Evolutionary conservation across 2,888 invertebrate genomes (phyloP).

Genomic region (Hydriomena furcata): DNA sequence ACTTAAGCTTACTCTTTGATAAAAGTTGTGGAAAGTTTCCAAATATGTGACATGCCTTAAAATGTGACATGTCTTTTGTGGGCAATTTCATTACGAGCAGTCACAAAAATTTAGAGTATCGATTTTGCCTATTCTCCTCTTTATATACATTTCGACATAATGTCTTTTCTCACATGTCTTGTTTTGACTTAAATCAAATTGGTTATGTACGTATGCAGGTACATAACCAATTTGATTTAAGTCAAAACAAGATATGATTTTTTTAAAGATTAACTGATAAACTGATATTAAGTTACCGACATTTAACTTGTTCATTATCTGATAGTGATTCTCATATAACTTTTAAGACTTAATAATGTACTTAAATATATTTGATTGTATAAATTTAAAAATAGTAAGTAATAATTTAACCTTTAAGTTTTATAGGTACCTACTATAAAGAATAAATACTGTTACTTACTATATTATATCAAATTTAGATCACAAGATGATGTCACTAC

Average conservation of each 20-base stretch:
- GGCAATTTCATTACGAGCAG: too few relatives aligned
- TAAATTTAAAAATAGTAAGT: neutral
- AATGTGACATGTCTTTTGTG: neutral
- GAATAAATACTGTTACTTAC: neutral
- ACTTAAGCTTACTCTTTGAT: neutral
- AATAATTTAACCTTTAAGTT: neutral
- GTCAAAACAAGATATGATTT: neutral
- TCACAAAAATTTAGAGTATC: too few relatives aligned
- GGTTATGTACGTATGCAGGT: too few relatives aligned
- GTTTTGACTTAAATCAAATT: neutral
- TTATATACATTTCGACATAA: too few relatives aligned
- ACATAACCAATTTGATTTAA: neutral
- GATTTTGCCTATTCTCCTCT: too few relatives aligned
- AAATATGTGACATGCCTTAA: too few relatives aligned
- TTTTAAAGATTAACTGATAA: too few relatives aligned
- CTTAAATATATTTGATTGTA: slow-evolving; percentile 3
- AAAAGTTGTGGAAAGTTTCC: too few relatives aligned
- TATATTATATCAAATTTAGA: slow-evolving; percentile 17
- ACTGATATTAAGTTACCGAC: slow-evolving; percentile 28
- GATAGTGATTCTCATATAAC: neutral
- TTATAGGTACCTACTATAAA: neutral
- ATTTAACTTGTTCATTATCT: slow-evolving; percentile 5
- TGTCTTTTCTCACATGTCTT: neutral
- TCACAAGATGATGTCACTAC: neutral
- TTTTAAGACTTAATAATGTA: slow-evolving; percentile 2